These are phyloP conservation scores for Actias luna DNA, from an alignment of 2,888 invertebrate species.

Conservation along the genomic window DNA sequence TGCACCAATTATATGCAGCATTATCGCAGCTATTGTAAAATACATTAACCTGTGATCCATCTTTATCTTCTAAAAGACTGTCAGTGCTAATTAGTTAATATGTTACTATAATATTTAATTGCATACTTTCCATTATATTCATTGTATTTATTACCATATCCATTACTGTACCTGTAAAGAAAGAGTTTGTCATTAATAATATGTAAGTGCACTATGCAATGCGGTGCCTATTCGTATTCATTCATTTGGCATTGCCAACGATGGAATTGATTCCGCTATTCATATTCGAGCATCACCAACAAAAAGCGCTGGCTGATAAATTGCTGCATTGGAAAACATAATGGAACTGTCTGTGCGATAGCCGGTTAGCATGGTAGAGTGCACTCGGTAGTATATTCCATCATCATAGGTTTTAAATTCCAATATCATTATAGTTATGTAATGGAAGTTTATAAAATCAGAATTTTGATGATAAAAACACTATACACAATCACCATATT, in stretches of 20 bases:
- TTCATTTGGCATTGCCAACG: constrained; percentile 36
- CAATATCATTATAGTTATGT: constrained; percentile 19
- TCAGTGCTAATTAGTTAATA: constrained; percentile 37
- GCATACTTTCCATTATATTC: constrained; percentile 31
- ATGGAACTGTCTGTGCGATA: constrained; percentile 51
- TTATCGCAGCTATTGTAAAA: constrained; percentile 56
- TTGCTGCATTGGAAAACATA: constrained; percentile 54
- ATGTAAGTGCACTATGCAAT: constrained; percentile 31
- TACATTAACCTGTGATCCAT: constrained; percentile 62
- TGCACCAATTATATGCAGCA: constrained; percentile 68
- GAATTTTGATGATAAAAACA: too few relatives aligned
- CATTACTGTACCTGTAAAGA: constrained; percentile 47
- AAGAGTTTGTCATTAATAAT: constrained; percentile 28
- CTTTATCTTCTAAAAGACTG: constrained; percentile 34
- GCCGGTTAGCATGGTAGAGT: constrained; percentile 48
- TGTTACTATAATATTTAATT: constrained; percentile 27
- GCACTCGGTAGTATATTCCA: constrained; percentile 40
- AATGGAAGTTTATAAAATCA: background rate
- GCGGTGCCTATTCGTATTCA: constrained; percentile 36
- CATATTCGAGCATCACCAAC: constrained; percentile 54
- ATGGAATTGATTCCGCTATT: constrained; percentile 55
- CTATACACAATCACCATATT: too few relatives aligned
- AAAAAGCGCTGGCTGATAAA: constrained; percentile 61
- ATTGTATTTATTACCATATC: constrained; percentile 28
- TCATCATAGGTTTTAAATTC: constrained; percentile 42